Base-by-base conservation (phyloP, 2,888 invertebrate genomes). In the Ceraclea dissimilis region DNA sequence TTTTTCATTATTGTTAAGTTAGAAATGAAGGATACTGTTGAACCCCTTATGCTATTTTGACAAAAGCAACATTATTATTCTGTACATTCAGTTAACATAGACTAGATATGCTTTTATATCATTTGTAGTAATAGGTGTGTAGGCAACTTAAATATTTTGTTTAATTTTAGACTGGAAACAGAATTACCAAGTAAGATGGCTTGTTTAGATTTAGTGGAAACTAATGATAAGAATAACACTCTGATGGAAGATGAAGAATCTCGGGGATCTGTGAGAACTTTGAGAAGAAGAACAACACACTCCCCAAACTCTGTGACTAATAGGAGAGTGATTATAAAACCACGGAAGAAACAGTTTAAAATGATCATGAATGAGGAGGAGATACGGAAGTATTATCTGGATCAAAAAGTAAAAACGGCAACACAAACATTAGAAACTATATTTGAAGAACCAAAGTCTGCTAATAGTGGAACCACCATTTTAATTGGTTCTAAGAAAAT, bases 391-490 rank as follows among this genome's bases (percentile, higher is more conserved):
- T 71, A 80, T 62, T 82, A 82, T 66, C 71, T 80, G 39, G 79
- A 81, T 51, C 47, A 58, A 63, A 81, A 79, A 66, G 70, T 79
- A 1, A 80, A 79, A 65, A 71, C 47, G 13, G 47, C 51, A 2
- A 11, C 54, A 13, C 54, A 79, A 64, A 78, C 75, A 57, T 70
- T 83, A 63, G 83, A 83, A 69, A 83, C 83, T 2, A 83, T 83
- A 65, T 82, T 77, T 65, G 83, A 83, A 69, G 83, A 83, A 63
- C 76, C 79, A n/a, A 79, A 76, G 64, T 70, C 72, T 59, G 72
- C 69, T 48, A 71, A 64, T 58, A 70, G 67, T 61, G 74, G 75
- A 50, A 67, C 72, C 26, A 68, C 72, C 49, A 68, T 70, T n/a
- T 67, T 71, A 4, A 77, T 82, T 64, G 76, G 81, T 46, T 74